These are phyloP conservation scores for Myripristis jacobus DNA, from an alignment of 2,797 vertebrate genomes.

Conservation along the genomic window DNA sequence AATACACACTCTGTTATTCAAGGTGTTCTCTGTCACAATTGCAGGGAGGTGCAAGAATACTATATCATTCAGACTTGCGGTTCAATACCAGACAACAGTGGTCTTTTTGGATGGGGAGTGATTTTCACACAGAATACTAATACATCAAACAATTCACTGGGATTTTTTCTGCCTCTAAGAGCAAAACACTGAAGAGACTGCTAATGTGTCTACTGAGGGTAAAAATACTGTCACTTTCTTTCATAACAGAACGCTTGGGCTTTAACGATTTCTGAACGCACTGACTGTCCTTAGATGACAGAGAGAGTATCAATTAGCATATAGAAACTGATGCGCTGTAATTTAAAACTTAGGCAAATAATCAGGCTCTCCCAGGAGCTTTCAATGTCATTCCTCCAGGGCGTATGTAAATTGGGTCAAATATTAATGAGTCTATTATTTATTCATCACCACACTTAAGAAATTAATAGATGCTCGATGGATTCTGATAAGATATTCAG, in stretches of 20 bases:
- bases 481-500: constrained; percentile 11
- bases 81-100: constrained; percentile 57
- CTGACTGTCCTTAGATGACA: background rate
- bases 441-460: constrained; percentile 44
- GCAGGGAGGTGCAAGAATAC: constrained; percentile 48
- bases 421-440: constrained; percentile 36
- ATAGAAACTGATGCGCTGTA: background rate
- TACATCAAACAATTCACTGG: constrained; percentile 19
- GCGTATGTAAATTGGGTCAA: constrained; percentile 24
- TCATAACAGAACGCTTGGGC: background rate
- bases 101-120: constrained; percentile 42
- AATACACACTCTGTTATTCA: constrained; percentile 46
- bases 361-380: constrained; percentile 10
- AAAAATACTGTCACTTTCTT: constrained; percentile 15
- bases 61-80: constrained; percentile 57
- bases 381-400: constrained; percentile 38
- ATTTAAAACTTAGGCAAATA: constrained; percentile 12
- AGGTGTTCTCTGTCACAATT: constrained; percentile 61
- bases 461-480: constrained; percentile 29
- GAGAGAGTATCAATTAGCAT: constrained; percentile 7
- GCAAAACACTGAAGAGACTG: constrained; percentile 1
- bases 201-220: constrained; percentile 31
- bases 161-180: constrained; percentile 24
- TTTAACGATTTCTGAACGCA: constrained; percentile 14
- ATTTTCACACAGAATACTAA: constrained; percentile 60